phyloP scores from a whole-genome alignment of 2,888 invertebrate genomes.

The Augochlorella aurata region DNA sequence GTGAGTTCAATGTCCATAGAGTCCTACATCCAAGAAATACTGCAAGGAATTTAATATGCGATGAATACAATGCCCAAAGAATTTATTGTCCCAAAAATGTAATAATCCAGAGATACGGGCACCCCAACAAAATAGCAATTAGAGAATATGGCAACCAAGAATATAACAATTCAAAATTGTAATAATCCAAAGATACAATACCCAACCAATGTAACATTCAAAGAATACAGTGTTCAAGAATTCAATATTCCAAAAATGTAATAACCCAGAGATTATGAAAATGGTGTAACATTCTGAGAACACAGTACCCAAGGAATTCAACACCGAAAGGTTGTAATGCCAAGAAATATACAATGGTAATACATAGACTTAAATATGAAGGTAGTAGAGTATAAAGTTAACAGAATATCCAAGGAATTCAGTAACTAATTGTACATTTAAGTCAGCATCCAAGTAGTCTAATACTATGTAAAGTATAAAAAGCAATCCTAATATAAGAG shows the following conservation, averaged over 20 bases:
- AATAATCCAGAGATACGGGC: no score
- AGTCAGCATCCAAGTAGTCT: no score
- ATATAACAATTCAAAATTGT: no score
- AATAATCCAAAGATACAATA: no score
- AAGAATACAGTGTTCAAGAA: neutral
- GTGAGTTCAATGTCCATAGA: neutral
- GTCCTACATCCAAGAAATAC: neutral
- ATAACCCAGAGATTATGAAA: no score
- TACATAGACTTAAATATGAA: no score
- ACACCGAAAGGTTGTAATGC: neutral
- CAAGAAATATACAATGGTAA: neutral
- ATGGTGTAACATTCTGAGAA: no score
- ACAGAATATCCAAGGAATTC: neutral
- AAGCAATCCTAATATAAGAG: no score
- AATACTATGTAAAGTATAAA: no score
- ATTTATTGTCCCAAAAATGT: neutral
- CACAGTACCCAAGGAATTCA: neutral
- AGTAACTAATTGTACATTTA: neutral
- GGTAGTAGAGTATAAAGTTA: no score
- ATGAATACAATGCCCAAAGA: neutral
- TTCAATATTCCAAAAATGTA: neutral
- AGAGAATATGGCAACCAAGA: no score
- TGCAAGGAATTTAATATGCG: neutral
- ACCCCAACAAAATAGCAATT: no score
- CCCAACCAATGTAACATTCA: neutral